Evolutionary conservation across 2,888 invertebrate species (phyloP), one percentile per base, ranked within the genome.

Genomic region (Sesia bembeciformis): DNA sequence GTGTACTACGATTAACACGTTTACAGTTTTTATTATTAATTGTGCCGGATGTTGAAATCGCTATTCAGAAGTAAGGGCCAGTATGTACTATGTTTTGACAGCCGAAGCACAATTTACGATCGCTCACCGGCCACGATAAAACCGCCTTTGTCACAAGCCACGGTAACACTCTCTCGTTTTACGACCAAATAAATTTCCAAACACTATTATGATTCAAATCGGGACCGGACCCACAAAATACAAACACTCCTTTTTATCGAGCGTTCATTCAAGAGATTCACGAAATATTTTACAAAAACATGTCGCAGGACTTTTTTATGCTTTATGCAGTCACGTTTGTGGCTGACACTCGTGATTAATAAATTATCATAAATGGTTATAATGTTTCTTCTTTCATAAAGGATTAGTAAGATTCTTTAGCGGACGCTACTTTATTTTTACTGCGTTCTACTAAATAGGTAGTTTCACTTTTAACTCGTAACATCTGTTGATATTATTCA

Each of bases 151-250:
- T 85, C 83, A 84, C 81, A 78, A 72, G 73, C 78, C 74, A 78
- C 73, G 74, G 78, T 73, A 81, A 81, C 84, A 81, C 85, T 78
- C 81, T 76, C 74, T 63, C 68, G 69, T 76, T 88, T 89, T 89
- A 89, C 79, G 87, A 87, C 70, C 83, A 78, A 85, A 89, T 89
- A 89, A 88, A 88, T 89, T 88, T 84, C 76, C 76, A 72, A 86
- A 85, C 80, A 84, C 88, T 84, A 89, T 89, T 89, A 87, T 88
- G 77, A 89, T 89, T 89, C 86, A 89, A 88, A 89, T 88, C 72
- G 74, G 63, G 70, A 68, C 71, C 68, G 78, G 79, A 78, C 82
- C 80, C 82, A 80, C 81, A 77, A 78, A 76, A 79, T 77, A 82
- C 75, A 78, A 76, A 80, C 83, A 82, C 74, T 80, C 83, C 79